These are phyloP conservation scores for Dorcus parallelipipedus DNA, from an alignment of 2,888 invertebrate species.

Conservation along the genomic window DNA sequence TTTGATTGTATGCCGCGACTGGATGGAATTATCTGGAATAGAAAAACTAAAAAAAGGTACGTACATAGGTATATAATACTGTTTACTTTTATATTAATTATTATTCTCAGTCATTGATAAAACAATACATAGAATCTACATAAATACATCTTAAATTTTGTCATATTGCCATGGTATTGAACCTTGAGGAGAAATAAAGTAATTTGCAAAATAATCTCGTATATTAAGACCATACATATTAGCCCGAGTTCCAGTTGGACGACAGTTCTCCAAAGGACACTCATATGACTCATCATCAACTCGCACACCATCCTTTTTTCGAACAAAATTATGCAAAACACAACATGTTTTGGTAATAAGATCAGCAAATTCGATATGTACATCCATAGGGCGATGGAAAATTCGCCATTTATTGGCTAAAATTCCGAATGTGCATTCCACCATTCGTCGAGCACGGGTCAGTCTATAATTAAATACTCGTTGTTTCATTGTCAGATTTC, in stretches of 20 bases:
- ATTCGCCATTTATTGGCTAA: conserved; percentile 29
- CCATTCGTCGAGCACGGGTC: conserved; percentile 20
- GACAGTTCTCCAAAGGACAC: conserved; percentile 5
- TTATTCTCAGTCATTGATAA: too few species aligned
- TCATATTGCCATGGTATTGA: too few species aligned
- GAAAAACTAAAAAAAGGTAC: too few species aligned
- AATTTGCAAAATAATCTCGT: too few species aligned
- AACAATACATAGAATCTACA: too few species aligned
- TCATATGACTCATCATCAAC: conserved; percentile 3
- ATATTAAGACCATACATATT: conserved; percentile 6
- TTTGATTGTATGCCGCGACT: too few species aligned
- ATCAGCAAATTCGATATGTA: conserved; percentile 16
- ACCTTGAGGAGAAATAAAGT: too few species aligned
- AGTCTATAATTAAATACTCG: conserved; percentile 7
- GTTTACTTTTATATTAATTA: too few species aligned
- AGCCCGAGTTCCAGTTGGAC: conserved; percentile 1
- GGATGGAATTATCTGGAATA: too few species aligned
- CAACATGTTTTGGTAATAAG: conserved; percentile 25
- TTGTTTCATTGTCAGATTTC: not conserved
- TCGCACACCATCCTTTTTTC: conserved; percentile 7
- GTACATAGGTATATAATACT: too few species aligned
- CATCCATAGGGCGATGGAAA: conserved; percentile 20
- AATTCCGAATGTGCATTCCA: conserved; percentile 31
- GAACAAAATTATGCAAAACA: too few species aligned
- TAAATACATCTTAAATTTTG: too few species aligned